Base-by-base conservation (phyloP, 2,797 vertebrate genomes). In the Ctenopoma multispine region DNA sequence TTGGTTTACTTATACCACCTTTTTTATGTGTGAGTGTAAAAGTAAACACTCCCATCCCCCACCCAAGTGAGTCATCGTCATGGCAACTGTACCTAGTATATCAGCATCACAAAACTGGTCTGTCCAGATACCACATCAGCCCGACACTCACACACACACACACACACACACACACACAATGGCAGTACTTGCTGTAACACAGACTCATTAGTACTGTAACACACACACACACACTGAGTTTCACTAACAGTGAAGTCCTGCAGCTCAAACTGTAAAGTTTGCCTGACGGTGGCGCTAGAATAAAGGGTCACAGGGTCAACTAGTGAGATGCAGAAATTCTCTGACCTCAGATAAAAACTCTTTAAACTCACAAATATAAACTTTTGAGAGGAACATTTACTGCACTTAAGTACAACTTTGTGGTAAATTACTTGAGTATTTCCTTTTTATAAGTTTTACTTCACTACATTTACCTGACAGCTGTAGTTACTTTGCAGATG, bases 81-180 rank as follows among this genome's bases (percentile, higher is more conserved):
- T 74, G 75, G 56, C 62, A 63, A 79, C 80, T n/a, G 75, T 77
- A 81, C 76, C 80, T 79, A 29, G 57, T 15, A 44, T 51, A 77
- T 81, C 80, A 83, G 72, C 85, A 83, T 88, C 83, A 75, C 77
- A 82, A 78, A 86, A 87, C 88, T 68, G 81, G 82, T 82, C 59
- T 9, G 60, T 81, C 77, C 66, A 69, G 80, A 80, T 67, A 54
- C 64, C 57, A 53, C 63, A 64, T 79, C 59, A 66, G 57, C 41
- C 47, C 21, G 1, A 36, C 54, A 61, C 56, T 61, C 71, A 41
- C 63, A 64, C 46, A 65, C 44, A 38, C 24, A 41, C 43, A 63
- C 40, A 57, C 17, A 50, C 60, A 64, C 60, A 60, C 66, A 5
- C 43, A n/a, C 17, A 44, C 43, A 44, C 9, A 44, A 44, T 44